Conservation (phyloP, 2,113 vertebrate species). For the Phrynosoma platyrhinos region DNA sequence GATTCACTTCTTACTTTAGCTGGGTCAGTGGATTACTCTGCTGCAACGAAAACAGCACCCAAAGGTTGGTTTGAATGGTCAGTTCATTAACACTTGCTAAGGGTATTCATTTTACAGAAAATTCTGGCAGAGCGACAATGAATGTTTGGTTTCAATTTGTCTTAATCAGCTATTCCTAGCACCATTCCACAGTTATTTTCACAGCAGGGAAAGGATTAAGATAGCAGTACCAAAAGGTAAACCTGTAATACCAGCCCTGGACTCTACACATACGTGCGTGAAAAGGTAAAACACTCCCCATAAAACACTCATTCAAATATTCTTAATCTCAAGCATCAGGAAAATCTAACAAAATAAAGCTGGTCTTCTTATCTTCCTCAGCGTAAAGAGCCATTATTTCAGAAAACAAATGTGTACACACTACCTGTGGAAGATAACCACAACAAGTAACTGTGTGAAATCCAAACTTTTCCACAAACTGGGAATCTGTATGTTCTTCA, state of each 20-base stretch:
- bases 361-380: background rate
- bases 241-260: background rate
- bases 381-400: background rate
- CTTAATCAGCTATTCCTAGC: background rate
- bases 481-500: constrained; percentile 66
- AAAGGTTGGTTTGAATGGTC: background rate
- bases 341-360: background rate
- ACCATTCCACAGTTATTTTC: background rate
- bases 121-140: background rate
- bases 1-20: background rate
- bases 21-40: background rate
- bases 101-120: background rate
- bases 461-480: constrained; percentile 86
- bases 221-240: background rate
- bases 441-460: constrained; percentile 91
- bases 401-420: constrained; percentile 32
- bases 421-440: constrained; percentile 94
- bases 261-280: background rate
- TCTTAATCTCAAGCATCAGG: background rate
- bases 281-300: background rate
- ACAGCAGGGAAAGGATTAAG: background rate
- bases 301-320: background rate
- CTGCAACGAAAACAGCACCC: background rate
- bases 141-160: background rate
- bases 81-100: background rate